Percentiles rank a stretch among this genome's conserved stretches.
Conservation (phyloP, 2,888 invertebrate genomes). For the Hypomecis atomaria region DNA sequence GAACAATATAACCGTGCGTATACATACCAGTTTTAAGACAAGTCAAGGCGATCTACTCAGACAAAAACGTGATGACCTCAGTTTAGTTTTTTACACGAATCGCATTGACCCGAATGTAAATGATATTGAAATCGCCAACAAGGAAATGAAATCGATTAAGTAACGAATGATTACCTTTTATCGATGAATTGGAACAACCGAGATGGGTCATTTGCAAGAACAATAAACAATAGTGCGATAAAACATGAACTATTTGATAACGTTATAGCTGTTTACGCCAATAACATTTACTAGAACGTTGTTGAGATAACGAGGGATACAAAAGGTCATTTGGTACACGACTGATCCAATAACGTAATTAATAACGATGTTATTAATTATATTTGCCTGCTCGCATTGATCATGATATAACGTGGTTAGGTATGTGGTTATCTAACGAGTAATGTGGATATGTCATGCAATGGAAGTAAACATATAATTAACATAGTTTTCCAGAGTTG, state of each 20-base stretch:
- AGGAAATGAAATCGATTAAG: slow-evolving; percentile 35
- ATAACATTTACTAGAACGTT: slow-evolving; percentile 57
- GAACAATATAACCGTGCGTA: slow-evolving; percentile 13
- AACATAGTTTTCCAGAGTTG: slow-evolving; percentile 50
- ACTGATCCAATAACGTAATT: slow-evolving; percentile 50
- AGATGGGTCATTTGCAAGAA: slow-evolving; percentile 52
- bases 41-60: slow-evolving; percentile 33
- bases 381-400: slow-evolving; percentile 38
- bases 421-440: slow-evolving; percentile 48
- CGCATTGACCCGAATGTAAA: slow-evolving; percentile 32
- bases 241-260: slow-evolving; percentile 56
- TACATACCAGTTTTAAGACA: slow-evolving; percentile 23
- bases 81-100: slow-evolving; percentile 35
- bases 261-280: slow-evolving; percentile 54
- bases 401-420: slow-evolving; percentile 44
- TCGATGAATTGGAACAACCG: slow-evolving; percentile 50
- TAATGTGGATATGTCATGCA: slow-evolving; percentile 42
- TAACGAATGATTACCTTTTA: slow-evolving; percentile 49
- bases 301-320: slow-evolving; percentile 57
- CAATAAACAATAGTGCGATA: slow-evolving; percentile 65
- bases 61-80: slow-evolving; percentile 37
- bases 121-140: slow-evolving; percentile 32
- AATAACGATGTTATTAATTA: slow-evolving; percentile 52
- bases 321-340: slow-evolving; percentile 59
- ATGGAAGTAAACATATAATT: slow-evolving; percentile 47